Base-by-base conservation (phyloP, 2,797 vertebrate species). In the Ctenosaura bakeri region DNA sequence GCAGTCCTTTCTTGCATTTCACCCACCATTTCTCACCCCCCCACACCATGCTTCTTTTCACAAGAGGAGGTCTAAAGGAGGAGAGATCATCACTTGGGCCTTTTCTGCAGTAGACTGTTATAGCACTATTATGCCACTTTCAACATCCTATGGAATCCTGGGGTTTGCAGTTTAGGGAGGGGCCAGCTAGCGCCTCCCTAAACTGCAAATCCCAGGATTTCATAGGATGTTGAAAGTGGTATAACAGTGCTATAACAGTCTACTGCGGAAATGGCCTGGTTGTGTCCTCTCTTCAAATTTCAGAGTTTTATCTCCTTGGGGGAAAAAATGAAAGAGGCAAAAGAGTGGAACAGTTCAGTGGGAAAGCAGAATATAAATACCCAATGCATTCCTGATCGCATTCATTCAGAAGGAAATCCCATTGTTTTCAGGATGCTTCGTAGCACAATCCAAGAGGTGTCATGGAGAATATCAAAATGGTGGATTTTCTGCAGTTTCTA, bases 31-130 rank as follows among this genome's bases (percentile, higher is more conserved):
- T 50, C 38, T 9, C 66, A 64, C 29, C 26, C 13, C 13, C 85
- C 83, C 88, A 20, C 6, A 20, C 6, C 78, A n/a, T 79, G 50
- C 80, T 88, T 29, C 90, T 46, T 89, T 74, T n/a, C 35, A 59
- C 7, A 32, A 79, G 5, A 88, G 4, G 22, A 78, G 74, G 69
- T 38, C 56, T 69, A 54, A 69, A 56, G 69, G 71, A 74, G 20
- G 84, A 85, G 71, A 35, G 20, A 24, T 52, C 42, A 62, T 83
- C 54, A 82, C 8, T 66, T 52, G 42, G 42, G 42, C 42, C 42
- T 0, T 46, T 46, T 46, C 42, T 4, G 4, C 42, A 46, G 42
- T 4, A 46, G 42, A 46, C 42, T 46, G 42, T 46, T 46, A 46
- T 46, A 46, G 42, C 42, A 4, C 42, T 46, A 4, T 46, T 46